Percentiles rank a stretch among this genome's conserved stretches.
phyloP scores from a whole-genome alignment of 2,113 vertebrate species.

The Pomatorhinus ruficollis region DNA sequence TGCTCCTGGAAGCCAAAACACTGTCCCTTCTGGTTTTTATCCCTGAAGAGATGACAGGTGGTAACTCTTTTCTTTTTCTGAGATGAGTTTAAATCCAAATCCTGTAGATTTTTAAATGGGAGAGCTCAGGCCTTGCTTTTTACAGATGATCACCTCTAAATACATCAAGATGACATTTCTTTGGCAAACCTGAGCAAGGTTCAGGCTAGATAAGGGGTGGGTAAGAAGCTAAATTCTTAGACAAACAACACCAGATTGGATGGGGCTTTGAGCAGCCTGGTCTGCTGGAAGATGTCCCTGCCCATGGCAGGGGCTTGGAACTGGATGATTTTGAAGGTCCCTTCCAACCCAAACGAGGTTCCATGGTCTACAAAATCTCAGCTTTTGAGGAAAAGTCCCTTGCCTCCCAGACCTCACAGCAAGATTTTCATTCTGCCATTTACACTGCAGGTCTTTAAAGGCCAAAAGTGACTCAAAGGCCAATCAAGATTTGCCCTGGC shows the following conservation, averaged over 20 bases:
- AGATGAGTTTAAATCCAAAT: background rate
- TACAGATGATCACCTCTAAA: background rate
- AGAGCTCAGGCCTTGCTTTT: background rate
- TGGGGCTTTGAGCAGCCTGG: background rate
- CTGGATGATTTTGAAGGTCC: background rate
- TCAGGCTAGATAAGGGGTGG: accelerated
- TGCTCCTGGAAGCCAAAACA: background rate
- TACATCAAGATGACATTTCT: background rate
- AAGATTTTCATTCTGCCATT: background rate
- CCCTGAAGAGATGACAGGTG: background rate
- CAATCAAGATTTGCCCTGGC: background rate
- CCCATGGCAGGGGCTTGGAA: background rate
- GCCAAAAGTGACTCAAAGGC: constrained; percentile 3
- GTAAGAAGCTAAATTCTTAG: background rate
- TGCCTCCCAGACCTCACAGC: background rate
- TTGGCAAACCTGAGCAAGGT: background rate
- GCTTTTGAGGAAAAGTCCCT: background rate
- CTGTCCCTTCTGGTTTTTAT: background rate
- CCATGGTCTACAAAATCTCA: background rate
- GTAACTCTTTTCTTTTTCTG: background rate
- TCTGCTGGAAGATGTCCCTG: background rate
- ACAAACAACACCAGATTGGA: background rate
- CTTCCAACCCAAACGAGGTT: background rate
- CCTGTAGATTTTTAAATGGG: background rate
- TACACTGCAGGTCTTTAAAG: background rate